Evolutionary conservation across 2,888 invertebrate genomes (phyloP).

Genomic region (Stenichneumon culpator): DNA sequence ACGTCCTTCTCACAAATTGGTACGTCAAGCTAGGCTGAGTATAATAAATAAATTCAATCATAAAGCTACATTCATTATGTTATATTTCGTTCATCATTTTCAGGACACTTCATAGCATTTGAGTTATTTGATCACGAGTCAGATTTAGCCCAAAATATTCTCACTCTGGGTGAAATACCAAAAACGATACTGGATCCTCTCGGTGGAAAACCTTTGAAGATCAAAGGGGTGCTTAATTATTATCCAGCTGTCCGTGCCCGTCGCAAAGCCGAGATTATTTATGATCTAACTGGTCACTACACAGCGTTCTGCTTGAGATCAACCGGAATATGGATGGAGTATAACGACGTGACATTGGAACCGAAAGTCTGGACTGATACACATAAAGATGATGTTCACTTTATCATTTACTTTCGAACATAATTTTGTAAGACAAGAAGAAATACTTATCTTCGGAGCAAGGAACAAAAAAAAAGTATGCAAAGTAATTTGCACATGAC

Average conservation of each 20-base stretch:
- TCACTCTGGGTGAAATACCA: neutral
- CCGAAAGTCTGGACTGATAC: conserved; percentile 8
- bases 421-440: neutral
- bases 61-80: neutral
- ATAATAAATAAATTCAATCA: neutral
- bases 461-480: no score
- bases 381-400: conserved; percentile 6
- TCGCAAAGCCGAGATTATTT: neutral
- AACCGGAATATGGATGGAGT: conserved; percentile 13
- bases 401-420: neutral
- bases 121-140: neutral
- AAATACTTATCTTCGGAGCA: no score
- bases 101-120: conserved; percentile 7
- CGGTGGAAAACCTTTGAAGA: conserved; percentile 12
- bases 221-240: conserved; percentile 12
- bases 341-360: neutral
- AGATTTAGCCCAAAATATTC: neutral
- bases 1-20: conserved; percentile 3
- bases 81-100: neutral
- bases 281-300: neutral
- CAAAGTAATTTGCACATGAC: no score
- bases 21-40: neutral
- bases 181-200: neutral
- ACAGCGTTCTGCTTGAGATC: conserved; percentile 15
- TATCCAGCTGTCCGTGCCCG: conserved; percentile 5